phyloP scores from a whole-genome alignment of 2,888 invertebrate species.

The Trypoxylon attenuatum region DNA sequence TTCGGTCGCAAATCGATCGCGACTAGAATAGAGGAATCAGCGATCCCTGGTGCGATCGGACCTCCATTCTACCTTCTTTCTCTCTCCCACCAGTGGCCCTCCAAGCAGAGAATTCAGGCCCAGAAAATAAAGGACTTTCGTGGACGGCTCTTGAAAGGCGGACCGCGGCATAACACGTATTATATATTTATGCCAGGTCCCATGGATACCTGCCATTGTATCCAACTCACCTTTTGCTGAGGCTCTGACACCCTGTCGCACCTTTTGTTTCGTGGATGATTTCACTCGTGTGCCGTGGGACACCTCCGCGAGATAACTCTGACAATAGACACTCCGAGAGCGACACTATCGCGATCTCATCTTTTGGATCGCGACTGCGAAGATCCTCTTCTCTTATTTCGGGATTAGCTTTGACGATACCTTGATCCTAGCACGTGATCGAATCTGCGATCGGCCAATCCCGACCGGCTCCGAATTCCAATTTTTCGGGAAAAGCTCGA shows the following conservation, averaged over 20 bases:
- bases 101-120: neutral
- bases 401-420: constrained; percentile 15
- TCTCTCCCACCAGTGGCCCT: constrained; percentile 35
- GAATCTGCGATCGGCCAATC: neutral
- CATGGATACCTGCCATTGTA: constrained; percentile 56
- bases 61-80: too few species aligned
- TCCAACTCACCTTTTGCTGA: constrained; percentile 27
- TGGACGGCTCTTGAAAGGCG: constrained; percentile 44
- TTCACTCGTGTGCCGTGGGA: constrained; percentile 53
- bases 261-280: constrained; percentile 61
- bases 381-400: constrained; percentile 28
- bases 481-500: too few species aligned
- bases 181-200: constrained; percentile 52
- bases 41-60: constrained; percentile 36
- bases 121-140: constrained; percentile 53
- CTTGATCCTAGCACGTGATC: neutral
- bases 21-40: constrained; percentile 35
- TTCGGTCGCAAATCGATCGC: constrained; percentile 51
- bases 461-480: neutral
- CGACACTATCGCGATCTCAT: constrained; percentile 58
- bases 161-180: constrained; percentile 47
- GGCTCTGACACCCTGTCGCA: constrained; percentile 52
- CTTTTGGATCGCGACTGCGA: constrained; percentile 42
- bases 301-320: constrained; percentile 55
- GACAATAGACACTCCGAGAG: constrained; percentile 52